Evolutionary conservation across 2,113 vertebrate genomes (phyloP).

Genomic region (Oceanites oceanicus): DNA sequence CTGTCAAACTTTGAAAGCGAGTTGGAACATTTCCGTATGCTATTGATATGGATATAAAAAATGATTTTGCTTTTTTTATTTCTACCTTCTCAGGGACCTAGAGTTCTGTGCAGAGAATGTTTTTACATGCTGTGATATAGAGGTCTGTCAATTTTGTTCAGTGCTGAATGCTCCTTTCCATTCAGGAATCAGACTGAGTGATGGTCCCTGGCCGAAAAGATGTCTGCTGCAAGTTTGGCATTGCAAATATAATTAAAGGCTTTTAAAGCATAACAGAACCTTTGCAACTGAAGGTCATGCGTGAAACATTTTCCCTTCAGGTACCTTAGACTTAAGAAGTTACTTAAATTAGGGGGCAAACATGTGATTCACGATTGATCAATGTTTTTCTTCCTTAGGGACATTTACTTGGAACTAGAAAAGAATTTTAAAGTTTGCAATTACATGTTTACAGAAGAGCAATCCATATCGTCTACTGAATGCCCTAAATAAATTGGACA

Average conservation of each 20-base stretch:
- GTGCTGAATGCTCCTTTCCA: neutral
- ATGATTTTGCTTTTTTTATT: neutral
- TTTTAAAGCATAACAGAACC: neutral
- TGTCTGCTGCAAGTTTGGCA: neutral
- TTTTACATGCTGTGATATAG: neutral
- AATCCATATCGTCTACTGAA: neutral
- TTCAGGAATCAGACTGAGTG: neutral
- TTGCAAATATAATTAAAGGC: neutral
- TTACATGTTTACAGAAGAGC: constrained; percentile 5
- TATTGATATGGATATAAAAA: neutral
- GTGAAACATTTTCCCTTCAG: constrained; percentile 12
- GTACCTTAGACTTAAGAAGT: neutral
- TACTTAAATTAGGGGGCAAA: neutral
- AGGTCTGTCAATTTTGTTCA: neutral
- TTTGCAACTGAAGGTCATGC: constrained; percentile 3
- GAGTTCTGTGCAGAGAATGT: constrained; percentile 22
- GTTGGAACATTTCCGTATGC: neutral
- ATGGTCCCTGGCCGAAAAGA: neutral
- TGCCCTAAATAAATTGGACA: constrained; percentile 11
- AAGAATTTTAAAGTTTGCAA: constrained; percentile 8
- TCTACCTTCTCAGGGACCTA: neutral
- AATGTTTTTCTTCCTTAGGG: constrained; percentile 21
- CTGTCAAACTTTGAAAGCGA: neutral
- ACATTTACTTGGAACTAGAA: constrained; percentile 4
- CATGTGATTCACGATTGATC: neutral